Conservation (phyloP, 1,140 invertebrate species). For the Drosophila auraria region DNA sequence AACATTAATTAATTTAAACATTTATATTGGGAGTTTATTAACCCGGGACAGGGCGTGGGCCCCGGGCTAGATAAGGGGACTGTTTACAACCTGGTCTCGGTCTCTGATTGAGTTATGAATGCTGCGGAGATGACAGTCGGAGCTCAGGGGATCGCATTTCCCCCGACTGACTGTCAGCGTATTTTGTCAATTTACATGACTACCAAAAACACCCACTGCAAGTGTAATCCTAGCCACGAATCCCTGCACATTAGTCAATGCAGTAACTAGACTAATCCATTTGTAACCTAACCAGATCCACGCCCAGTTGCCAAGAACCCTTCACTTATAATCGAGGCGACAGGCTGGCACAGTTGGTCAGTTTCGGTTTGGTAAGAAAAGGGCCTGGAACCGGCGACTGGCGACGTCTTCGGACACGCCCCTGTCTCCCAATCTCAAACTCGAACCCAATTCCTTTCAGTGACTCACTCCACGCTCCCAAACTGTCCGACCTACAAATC, state of each 20-base stretch:
- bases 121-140: conserved; percentile 43
- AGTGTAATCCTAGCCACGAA: conserved; percentile 21
- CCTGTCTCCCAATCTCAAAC: conserved; percentile 72
- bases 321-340: conserved; percentile 42
- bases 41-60: conserved; percentile 38
- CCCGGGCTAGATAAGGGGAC: conserved; percentile 40
- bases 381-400: conserved; percentile 22
- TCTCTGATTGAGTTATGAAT: conserved; percentile 74
- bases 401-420: conserved; percentile 74
- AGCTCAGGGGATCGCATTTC: conserved; percentile 24
- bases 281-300: conserved; percentile 61
- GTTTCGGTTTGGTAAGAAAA: conserved; percentile 12
- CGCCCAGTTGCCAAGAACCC: conserved; percentile 35
- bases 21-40: conserved; percentile 80
- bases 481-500: conserved; percentile 60
- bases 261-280: conserved; percentile 59
- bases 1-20: conserved; percentile 80
- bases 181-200: conserved; percentile 50
- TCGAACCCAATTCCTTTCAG: not conserved
- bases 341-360: conserved; percentile 62
- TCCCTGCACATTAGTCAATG: conserved; percentile 65
- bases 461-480: conserved; percentile 55
- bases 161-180: conserved; percentile 15
- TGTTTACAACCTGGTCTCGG: conserved; percentile 43
- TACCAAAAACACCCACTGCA: conserved; percentile 52